phyloP scores from a whole-genome alignment of 37 sponge, comb jelly and placozoan species.

The Chondrilla cf. caribensis region DNA sequence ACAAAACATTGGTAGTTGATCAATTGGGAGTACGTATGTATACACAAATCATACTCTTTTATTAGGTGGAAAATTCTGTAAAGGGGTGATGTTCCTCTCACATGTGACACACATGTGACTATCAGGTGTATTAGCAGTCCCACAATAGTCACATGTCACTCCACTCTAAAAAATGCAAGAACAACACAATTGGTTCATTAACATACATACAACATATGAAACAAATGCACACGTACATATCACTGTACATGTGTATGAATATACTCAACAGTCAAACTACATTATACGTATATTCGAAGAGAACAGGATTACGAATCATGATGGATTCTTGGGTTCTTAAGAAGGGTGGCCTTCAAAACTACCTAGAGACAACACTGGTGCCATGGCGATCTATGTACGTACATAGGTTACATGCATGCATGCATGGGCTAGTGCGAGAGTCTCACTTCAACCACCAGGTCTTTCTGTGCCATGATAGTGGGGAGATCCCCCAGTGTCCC shows the following conservation, averaged over 20 bases:
- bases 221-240: background rate
- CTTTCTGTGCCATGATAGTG: background rate
- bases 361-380: no score
- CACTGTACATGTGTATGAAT: background rate
- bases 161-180: constrained; percentile 26
- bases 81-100: constrained; percentile 38
- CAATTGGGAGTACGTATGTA: no score
- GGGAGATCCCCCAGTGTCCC: background rate
- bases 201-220: background rate
- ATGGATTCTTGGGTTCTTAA: no score
- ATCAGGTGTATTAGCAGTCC: constrained; percentile 53
- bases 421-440: background rate
- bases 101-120: constrained; percentile 70
- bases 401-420: background rate
- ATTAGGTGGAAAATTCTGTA: background rate
- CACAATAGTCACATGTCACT: constrained; percentile 57
- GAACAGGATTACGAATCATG: no score
- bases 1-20: no score
- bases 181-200: background rate
- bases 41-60: background rate
- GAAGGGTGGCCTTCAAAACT: no score
- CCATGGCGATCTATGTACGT: no score
- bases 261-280: no score
- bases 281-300: no score
- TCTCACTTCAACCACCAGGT: background rate